Conservation (phyloP, 2,797 vertebrate species). For the Protosalanx chinensis region DNA sequence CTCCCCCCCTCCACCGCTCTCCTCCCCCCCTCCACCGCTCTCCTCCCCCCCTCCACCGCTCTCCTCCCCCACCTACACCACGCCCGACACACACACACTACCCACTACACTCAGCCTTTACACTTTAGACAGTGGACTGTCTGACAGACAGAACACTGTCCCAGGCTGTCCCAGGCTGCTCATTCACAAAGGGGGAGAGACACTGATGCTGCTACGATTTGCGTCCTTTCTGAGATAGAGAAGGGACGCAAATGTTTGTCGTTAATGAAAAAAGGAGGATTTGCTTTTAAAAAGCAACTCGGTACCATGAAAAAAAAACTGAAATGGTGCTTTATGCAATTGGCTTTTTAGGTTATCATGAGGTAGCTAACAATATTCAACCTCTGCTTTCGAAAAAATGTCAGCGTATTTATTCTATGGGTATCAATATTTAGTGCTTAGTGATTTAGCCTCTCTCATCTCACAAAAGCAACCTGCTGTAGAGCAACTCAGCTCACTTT, state of each 20-base stretch:
- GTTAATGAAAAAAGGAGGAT: slow-evolving; percentile 26
- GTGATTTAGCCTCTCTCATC: slow-evolving; percentile 53
- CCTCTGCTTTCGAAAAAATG: slow-evolving; percentile 49
- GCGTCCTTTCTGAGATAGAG: slow-evolving; percentile 8
- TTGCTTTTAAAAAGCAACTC: slow-evolving; percentile 39
- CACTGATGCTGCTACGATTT: slow-evolving; percentile 14
- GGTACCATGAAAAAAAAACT: slow-evolving; percentile 37
- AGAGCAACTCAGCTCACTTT: slow-evolving; percentile 54
- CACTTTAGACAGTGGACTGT: slow-evolving; percentile 28
- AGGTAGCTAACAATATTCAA: slow-evolving; percentile 48
- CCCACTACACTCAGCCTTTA: slow-evolving; percentile 29
- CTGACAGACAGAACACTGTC: not conserved
- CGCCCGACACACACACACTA: slow-evolving; percentile 11
- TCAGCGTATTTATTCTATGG: slow-evolving; percentile 50
- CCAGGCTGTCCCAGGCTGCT: slow-evolving; percentile 19
- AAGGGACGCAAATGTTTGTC: slow-evolving; percentile 13
- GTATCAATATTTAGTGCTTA: slow-evolving; percentile 67
- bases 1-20: too few relatives aligned
- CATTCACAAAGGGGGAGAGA: slow-evolving; percentile 19
- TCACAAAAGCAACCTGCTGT: slow-evolving; percentile 25
- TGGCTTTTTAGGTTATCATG: slow-evolving; percentile 13
- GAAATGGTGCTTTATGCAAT: slow-evolving; percentile 36
- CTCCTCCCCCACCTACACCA: slow-evolving; percentile 8
- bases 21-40: too few relatives aligned
- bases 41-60: too few relatives aligned